Base-by-base conservation (phyloP, 2,797 vertebrate species). In the Eremophila alpestris region DNA sequence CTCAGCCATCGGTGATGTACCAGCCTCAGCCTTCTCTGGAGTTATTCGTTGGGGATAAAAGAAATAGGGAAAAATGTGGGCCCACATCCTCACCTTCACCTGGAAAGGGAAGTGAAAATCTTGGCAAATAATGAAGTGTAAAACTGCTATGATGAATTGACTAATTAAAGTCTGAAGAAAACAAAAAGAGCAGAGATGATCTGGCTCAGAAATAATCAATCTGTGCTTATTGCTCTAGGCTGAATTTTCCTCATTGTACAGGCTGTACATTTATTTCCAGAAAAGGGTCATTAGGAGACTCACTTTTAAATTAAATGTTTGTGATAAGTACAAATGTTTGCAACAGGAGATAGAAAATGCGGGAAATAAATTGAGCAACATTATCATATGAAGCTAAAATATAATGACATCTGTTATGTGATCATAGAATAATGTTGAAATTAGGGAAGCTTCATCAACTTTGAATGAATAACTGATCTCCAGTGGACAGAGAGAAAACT, bases 381-480 rank as follows among this genome's bases (percentile, higher is more conserved):
- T 65, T 76, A 86, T 88, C 91, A 45, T 63, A 32, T 60, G 87
- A 91, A 93, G 94, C 55, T 89, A 74, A 97, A 95, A 87, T 94
- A 92, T 69, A 93, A 95, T 85, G 80, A 77, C 48, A 74, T 40
- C 75, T 94, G 54, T 86, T 95, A 88, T 30, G 56, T 82, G 62
- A 43, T 7, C 43, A 79, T 18, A 84, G 89, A 84, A 95, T 97
- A 97, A 97, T 87, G 85, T 94, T 94, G 82, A 97, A 97, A 96
- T 95, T 91, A 96, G 90, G 34, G 83, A 96, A 90, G 75, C 79
- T 96, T 95, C 87, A 95, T 94, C 83, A 97, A 63, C 60, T 97
- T 97, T 95, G 82, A 94, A 84, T 89, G 70, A 95, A 83, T 58
- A 89, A 73, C 75, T 54, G 62, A 91, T 95, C 71, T 96, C 79